Evolutionary conservation across 30 jellyfish, hydroid and myxozoan genomes (phyloP).

Genomic region (Aurelia sp.): DNA sequence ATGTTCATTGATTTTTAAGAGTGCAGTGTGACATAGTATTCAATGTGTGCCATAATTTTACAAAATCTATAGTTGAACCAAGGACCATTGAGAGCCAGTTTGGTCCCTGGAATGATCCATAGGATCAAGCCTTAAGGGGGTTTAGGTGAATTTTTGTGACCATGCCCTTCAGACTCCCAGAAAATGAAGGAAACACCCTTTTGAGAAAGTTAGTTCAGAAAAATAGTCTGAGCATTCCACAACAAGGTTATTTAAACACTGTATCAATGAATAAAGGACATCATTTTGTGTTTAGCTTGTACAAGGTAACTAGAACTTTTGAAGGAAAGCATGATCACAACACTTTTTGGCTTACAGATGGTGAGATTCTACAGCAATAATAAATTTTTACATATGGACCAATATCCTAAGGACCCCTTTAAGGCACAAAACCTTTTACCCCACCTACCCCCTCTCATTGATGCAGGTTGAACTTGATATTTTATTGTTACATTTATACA

Average conservation of each 20-base stretch:
- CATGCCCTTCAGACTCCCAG: too few species aligned
- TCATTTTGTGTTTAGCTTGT: neutral
- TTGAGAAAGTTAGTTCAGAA: neutral
- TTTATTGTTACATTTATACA: too few species aligned
- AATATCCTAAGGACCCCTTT: conserved; percentile 6
- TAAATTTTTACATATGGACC: neutral
- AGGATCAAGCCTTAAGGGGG: too few species aligned
- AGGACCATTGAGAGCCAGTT: too few species aligned
- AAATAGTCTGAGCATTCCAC: conserved; percentile 1
- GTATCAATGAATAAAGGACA: neutral
- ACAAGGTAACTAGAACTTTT: conserved; percentile 5
- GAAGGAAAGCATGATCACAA: neutral
- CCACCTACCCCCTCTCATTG: conserved; percentile 5
- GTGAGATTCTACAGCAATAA: conserved; percentile 10
- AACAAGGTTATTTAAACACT: conserved; percentile 7
- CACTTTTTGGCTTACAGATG: neutral
- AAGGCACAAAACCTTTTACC: conserved; percentile 21
- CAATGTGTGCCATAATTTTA: too few species aligned
- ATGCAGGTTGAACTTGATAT: too few species aligned
- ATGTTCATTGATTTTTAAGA: too few species aligned
- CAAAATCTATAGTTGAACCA: too few species aligned
- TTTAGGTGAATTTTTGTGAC: too few species aligned
- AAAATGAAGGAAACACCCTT: too few species aligned
- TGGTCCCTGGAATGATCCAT: too few species aligned
- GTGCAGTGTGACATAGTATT: too few species aligned